Base-by-base conservation (phyloP, 92 coral and sea anemone species). In the Epizoanthus scotinus region DNA sequence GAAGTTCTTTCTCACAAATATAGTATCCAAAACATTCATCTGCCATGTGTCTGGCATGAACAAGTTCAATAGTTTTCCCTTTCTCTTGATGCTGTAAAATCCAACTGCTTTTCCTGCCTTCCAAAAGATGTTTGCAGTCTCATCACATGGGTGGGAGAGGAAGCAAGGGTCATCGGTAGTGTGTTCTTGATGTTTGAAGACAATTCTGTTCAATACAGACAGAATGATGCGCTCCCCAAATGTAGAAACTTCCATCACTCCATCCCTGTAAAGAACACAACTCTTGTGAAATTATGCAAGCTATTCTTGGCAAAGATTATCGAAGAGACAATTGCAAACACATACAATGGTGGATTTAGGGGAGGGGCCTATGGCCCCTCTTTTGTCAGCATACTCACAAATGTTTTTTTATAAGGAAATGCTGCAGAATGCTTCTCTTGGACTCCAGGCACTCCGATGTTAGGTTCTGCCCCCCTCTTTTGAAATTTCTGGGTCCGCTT, bases 191-290 rank as follows among this genome's bases (percentile, higher is more conserved):
- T 74, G 73, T 31, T 82, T 73, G 83, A 54, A 82, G 2, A 86
- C 82, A 36, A 86, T 47, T 68, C 79, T 75, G 40, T 86, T 86
- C 47, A 86, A 61, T 0, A 86, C 77, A 13, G 87, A 86, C 17
- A 86, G 53, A 8, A 86, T 64, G 15, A 86, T 59, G n/a, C 87
- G 83, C 38, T 86, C 90, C 56, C 90, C 90, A 86, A 86, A 77
- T 56, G 87, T 74, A 24, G 42, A 49, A 2, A 86, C 82, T 59
- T 60, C 78, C 20, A 34, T 42, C 58, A 67, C 18, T 63, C 90
- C 90, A 73, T 82, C 64, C 84, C 90, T 86, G 70, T 42, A 78
- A 21, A 13, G 52, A 47, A 47, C 52, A 44, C 1, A 0, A 12
- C 0, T 12, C 15, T 0, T 44, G 52, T 44, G 9, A 8, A 44